Base-by-base conservation (phyloP, 2,113 vertebrate genomes). In the Cheirogaleus medius region DNA sequence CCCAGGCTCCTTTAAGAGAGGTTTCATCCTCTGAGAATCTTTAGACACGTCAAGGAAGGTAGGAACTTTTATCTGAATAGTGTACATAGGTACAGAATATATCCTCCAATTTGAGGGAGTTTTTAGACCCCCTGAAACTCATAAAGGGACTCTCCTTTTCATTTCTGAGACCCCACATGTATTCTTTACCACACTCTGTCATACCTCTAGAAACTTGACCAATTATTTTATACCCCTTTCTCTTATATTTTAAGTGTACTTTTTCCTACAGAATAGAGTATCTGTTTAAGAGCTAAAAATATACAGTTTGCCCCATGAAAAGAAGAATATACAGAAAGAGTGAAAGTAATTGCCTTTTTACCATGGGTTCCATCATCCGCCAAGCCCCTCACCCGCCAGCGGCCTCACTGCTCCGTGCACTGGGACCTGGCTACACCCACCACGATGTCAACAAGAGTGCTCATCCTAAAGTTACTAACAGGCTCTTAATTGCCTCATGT, bases 371-470 rank as follows among this genome's bases (percentile, higher is more conserved):
- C 34, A 66, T 5, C 66, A n/a, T n/a, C 34, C 1, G 52, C 52
- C 52, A 54, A 54, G 52, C 52, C 17, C 27, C 15, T 13, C 66
- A 18, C 32, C 15, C 66, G 2, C 66, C 15, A 2, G 12, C 63
- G 2, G 63, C 63, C 32, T 5, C 0, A 21, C 17, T 69, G 8
- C 29, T 76, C 34, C 7, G 1, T 39, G n/a, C 10, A 9, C 74
- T 13, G 34, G 0, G 21, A 58, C 9, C 6, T 23, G 9, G 29
- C 5, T 4, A 44, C 14, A 5, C 2, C 17, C 2, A 21, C 12
- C 8, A 0, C 6, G 0, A 6, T 8, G 13, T 17, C 78, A 14
- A 5, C 0, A 44, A 49, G 12, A 17, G 2, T 3, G 4, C 15
- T 25, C 6, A 44, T 29, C 6, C 7, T 56, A 17, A 84, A 66